Conservation (phyloP, 2,113 vertebrate genomes). For the Perccottus glenii region DNA sequence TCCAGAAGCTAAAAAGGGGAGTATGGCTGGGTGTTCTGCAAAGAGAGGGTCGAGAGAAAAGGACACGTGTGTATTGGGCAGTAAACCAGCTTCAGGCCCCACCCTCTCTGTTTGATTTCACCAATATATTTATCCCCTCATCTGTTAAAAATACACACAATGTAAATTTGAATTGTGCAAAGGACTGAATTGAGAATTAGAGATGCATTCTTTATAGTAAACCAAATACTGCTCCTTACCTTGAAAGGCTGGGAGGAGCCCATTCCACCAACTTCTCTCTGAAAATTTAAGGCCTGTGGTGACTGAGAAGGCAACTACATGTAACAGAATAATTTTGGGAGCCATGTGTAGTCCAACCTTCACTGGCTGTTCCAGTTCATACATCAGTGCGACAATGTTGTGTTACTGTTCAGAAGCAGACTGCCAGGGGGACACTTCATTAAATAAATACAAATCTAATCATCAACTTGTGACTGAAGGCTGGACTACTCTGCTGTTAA, state of each 20-base stretch:
- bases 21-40: constrained; percentile 86
- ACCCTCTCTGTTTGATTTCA: constrained; percentile 21
- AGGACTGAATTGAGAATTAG: constrained; percentile 57
- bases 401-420: constrained; percentile 8
- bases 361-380: constrained; percentile 40
- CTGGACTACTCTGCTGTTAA: constrained; percentile 42
- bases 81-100: constrained; percentile 62
- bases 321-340: constrained; percentile 58
- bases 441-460: constrained; percentile 67
- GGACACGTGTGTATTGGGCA: constrained; percentile 71
- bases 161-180: constrained; percentile 48
- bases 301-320: constrained; percentile 45
- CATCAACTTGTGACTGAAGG: constrained; percentile 58
- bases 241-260: constrained; percentile 60
- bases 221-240: constrained; percentile 68
- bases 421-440: constrained; percentile 36
- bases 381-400: too few species aligned
- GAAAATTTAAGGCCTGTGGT: constrained; percentile 59
- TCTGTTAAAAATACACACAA: constrained; percentile 15
- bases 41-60: constrained; percentile 79
- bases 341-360: constrained; percentile 59
- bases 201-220: constrained; percentile 68
- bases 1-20: constrained; percentile 84
- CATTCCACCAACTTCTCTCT: constrained; percentile 66
- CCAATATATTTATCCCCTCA: constrained; percentile 24